Conservation (phyloP, 2,888 invertebrate species). For the Gasteruption jaculator region DNA sequence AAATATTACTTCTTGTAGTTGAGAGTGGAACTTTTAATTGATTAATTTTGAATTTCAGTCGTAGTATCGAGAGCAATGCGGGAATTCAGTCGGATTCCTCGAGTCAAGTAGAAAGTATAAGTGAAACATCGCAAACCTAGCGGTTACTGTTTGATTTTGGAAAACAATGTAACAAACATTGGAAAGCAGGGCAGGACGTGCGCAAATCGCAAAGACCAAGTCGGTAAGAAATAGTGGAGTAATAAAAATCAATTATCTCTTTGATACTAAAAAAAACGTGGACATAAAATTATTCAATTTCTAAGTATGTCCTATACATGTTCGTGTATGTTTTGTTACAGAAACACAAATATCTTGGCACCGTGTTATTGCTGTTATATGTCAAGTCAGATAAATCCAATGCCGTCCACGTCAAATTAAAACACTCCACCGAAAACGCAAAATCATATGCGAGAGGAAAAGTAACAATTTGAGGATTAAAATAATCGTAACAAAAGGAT, state of each 20-base stretch:
- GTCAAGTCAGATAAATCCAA: conserved; percentile 42
- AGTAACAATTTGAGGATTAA: conserved; percentile 20
- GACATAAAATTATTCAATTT: neutral
- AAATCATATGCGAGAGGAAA: conserved; percentile 9
- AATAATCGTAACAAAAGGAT: too few relatives aligned
- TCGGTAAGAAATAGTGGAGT: conserved; percentile 26
- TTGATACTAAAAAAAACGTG: neutral
- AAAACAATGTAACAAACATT: conserved; percentile 26
- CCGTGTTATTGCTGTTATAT: conserved; percentile 41
- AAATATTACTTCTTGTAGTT: neutral
- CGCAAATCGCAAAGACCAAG: conserved; percentile 29
- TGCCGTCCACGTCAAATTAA: conserved; percentile 43
- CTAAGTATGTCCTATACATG: too few relatives aligned
- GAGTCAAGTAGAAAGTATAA: conserved; percentile 29
- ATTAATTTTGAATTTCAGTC: conserved; percentile 23
- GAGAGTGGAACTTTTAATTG: neutral
- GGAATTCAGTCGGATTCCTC: conserved; percentile 29
- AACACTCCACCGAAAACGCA: conserved; percentile 5
- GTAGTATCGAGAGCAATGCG: conserved; percentile 29
- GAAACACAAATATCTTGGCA: conserved; percentile 33
- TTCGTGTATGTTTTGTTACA: conserved; percentile 24
- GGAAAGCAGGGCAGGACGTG: conserved; percentile 26
- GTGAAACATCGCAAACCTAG: conserved; percentile 36
- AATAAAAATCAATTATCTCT: neutral
- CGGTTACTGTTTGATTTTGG: conserved; percentile 31